Evolutionary conservation across 1,140 invertebrate species (phyloP).

Genomic region (Archivesica marissinica): DNA sequence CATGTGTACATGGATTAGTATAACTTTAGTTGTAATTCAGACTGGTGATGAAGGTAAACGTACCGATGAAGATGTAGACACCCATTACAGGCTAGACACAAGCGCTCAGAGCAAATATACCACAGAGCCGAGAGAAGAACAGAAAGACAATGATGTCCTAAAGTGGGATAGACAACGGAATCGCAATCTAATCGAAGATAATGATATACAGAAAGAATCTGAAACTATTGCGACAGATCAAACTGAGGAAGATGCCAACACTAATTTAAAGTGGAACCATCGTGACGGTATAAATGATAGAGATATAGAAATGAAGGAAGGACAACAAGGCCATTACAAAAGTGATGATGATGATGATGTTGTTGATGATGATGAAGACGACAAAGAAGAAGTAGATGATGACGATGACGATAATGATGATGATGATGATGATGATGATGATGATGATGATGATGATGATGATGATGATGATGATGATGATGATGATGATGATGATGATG

Average conservation of each 20-base stretch:
- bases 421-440: slow-evolving; percentile 37
- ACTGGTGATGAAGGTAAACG: background rate
- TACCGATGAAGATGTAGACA: background rate
- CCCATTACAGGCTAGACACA: background rate
- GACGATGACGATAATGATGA: slow-evolving; percentile 1
- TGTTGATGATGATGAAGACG: background rate
- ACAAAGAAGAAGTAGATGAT: background rate
- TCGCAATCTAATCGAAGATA: background rate
- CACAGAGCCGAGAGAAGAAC: background rate
- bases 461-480: slow-evolving; percentile 47
- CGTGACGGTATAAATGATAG: no score
- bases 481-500: slow-evolving; percentile 45
- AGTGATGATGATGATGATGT: slow-evolving; percentile 9
- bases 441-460: slow-evolving; percentile 55
- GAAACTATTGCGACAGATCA: background rate
- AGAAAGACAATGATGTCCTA: background rate
- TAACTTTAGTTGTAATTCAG: background rate
- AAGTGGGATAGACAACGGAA: background rate
- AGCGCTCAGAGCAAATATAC: background rate
- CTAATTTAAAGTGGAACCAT: no score
- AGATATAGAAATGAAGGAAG: background rate
- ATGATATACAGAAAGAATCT: background rate
- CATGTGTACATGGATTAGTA: slow-evolving; percentile 13
- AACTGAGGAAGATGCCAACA: background rate
- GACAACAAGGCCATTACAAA: background rate